A percentile compares a stretch with the other conserved stretches of the same genome.
These are phyloP conservation scores for Temnothorax rugatulus DNA, from an alignment of 2,888 invertebrate genomes.

Conservation along the genomic window DNA sequence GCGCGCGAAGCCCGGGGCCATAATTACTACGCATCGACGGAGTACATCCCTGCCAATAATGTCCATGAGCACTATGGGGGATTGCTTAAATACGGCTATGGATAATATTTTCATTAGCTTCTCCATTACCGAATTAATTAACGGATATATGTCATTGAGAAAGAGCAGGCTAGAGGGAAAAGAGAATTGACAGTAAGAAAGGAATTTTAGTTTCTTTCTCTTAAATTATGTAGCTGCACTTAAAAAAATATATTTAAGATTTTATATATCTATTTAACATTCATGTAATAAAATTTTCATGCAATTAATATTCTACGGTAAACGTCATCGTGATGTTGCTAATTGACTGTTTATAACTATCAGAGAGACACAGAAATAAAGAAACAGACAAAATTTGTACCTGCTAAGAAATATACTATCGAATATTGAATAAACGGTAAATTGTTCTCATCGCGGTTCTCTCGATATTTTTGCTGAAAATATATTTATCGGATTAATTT, in stretches of 20 bases:
- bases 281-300: background rate
- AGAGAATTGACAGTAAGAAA: background rate
- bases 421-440: background rate
- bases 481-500: background rate
- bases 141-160: slow-evolving; percentile 34
- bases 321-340: background rate
- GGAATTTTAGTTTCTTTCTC: background rate
- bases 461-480: background rate
- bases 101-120: slow-evolving; percentile 77
- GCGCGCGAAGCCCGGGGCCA: slow-evolving; percentile 69
- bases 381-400: background rate
- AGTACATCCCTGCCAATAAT: slow-evolving; percentile 76
- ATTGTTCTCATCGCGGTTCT: too few species aligned
- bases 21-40: slow-evolving; percentile 73
- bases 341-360: background rate
- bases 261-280: background rate
- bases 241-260: background rate
- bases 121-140: slow-evolving; percentile 71
- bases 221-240: background rate
- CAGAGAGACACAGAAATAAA: background rate
- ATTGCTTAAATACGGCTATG: slow-evolving; percentile 70
- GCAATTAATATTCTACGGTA: background rate
- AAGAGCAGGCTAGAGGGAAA: background rate
- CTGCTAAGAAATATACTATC: background rate
- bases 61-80: slow-evolving; percentile 72